Evolutionary conservation across 2,797 vertebrate genomes (phyloP).

Genomic region (Muraenolepis orangiensis): DNA sequence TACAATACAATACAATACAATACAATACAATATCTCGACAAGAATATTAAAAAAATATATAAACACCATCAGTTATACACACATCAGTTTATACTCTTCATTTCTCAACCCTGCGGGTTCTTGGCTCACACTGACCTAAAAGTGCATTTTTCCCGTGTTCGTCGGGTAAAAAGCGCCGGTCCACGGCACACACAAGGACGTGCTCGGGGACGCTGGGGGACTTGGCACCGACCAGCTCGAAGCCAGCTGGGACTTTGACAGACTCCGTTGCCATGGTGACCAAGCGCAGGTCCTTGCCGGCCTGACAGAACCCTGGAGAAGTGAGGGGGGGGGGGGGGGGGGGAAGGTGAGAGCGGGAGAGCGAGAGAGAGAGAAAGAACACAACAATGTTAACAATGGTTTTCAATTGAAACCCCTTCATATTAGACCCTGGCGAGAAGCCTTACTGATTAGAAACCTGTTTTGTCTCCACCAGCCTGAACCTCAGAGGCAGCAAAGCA

Average conservation of each 20-base stretch:
- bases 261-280: constrained; percentile 89
- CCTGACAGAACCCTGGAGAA: constrained; percentile 92
- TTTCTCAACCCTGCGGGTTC: not conserved
- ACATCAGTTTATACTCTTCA: not conserved
- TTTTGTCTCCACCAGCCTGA: not conserved
- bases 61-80: not conserved
- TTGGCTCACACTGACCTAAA: constrained; percentile 85
- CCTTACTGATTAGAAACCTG: not conserved
- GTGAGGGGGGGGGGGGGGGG: constrained; percentile 1
- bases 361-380: not conserved
- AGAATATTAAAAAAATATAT: not conserved
- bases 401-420: not conserved
- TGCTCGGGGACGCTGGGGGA: constrained; percentile 92
- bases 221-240: constrained; percentile 94
- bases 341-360: not conserved
- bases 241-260: constrained; percentile 89
- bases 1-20: not conserved
- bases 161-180: constrained; percentile 95
- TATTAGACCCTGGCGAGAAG: not conserved
- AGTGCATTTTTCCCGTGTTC: constrained; percentile 99
- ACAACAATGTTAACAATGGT: not conserved
- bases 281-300: constrained; percentile 95
- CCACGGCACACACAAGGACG: constrained; percentile 93
- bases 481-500: not conserved
- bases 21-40: not conserved